These are phyloP conservation scores for Eupeodes corollae DNA, from an alignment of 1,140 invertebrate species.

Conservation along the genomic window DNA sequence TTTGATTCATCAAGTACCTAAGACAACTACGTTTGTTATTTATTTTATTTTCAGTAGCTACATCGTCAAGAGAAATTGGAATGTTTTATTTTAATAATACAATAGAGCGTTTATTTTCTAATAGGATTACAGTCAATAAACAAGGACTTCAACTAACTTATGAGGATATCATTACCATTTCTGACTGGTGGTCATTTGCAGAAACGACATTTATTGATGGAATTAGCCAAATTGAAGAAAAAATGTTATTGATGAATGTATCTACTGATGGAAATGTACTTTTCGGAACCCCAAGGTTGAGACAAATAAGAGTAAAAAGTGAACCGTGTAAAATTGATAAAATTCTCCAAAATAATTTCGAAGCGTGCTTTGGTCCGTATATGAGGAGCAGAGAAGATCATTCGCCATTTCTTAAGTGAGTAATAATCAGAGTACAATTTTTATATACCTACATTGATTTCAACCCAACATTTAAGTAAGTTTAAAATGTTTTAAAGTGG, in stretches of 20 bases:
- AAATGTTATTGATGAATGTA: no score
- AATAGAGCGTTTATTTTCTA: conserved; percentile 19
- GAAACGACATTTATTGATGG: conserved; percentile 20
- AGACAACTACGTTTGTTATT: background rate
- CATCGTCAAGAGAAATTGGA: conserved; percentile 22
- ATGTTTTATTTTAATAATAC: conserved; percentile 32
- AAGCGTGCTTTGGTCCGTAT: conserved; percentile 21
- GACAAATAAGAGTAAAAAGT: conserved; percentile 21
- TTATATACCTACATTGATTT: no score
- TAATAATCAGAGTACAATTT: no score
- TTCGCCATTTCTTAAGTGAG: no score
- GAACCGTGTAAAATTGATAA: conserved; percentile 25
- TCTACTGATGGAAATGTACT: conserved; percentile 12
- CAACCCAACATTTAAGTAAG: no score
- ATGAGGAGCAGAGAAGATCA: conserved; percentile 8
- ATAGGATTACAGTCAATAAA: conserved; percentile 12
- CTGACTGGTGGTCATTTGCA: conserved; percentile 27
- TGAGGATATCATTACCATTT: conserved; percentile 20
- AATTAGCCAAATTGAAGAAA: background rate
- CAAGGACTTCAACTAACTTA: conserved; percentile 16
- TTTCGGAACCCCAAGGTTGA: conserved; percentile 24
- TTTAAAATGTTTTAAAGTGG: no score
- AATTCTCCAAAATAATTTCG: conserved; percentile 26
- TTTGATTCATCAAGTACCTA: background rate
- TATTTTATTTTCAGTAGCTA: conserved; percentile 11